Conservation (phyloP, 2,888 invertebrate species). For the Opisthograptis luteolata region DNA sequence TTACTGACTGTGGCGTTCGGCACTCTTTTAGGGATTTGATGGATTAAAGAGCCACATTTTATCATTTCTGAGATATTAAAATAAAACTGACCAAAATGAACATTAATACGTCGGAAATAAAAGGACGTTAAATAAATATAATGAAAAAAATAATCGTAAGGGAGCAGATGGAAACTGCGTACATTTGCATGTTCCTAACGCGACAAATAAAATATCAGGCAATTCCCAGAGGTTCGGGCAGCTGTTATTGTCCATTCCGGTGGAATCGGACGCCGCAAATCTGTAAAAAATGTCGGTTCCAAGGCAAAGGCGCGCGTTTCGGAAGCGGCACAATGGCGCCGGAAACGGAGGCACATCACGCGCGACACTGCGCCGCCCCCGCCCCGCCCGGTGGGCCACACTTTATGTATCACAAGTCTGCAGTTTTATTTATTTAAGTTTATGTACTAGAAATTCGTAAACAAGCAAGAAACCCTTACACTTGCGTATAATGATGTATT, state of each 20-base stretch:
- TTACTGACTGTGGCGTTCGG: too few relatives aligned
- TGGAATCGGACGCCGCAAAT: slow-evolving; percentile 10
- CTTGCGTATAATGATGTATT: too few relatives aligned
- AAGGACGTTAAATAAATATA: too few relatives aligned
- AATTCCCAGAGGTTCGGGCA: slow-evolving; percentile 5
- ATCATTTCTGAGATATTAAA: too few relatives aligned
- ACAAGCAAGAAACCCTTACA: too few relatives aligned
- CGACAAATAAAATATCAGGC: slow-evolving; percentile 10
- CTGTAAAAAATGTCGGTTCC: slow-evolving; percentile 14
- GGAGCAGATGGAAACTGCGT: background rate
- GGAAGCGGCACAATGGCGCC: slow-evolving; percentile 8
- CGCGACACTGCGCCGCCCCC: slow-evolving; percentile 1
- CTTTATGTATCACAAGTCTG: background rate
- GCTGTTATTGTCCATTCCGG: slow-evolving; percentile 16
- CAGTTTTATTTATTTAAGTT: background rate
- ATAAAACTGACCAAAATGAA: too few relatives aligned
- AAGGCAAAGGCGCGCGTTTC: slow-evolving; percentile 8
- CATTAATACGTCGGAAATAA: too few relatives aligned
- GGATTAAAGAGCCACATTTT: too few relatives aligned
- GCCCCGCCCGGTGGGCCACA: background rate
- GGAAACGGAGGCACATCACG: slow-evolving; percentile 12
- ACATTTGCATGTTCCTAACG: background rate
- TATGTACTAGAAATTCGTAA: too few relatives aligned
- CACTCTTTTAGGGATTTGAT: too few relatives aligned
- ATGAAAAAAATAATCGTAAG: background rate